phyloP scores from a whole-genome alignment of 2,888 invertebrate genomes.

The Himalopsyche anomala region DNA sequence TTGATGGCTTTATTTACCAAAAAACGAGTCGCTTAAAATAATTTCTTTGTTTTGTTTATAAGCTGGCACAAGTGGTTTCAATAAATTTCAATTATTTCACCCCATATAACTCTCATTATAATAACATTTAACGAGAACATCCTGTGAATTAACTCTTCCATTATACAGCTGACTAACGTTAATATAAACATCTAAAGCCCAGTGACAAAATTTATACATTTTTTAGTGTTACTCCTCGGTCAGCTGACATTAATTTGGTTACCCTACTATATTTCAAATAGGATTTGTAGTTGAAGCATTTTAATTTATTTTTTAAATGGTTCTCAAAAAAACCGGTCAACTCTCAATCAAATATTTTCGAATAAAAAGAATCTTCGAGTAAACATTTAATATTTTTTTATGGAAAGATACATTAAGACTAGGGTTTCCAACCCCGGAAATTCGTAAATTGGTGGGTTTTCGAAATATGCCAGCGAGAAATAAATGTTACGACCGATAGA shows the following conservation, averaged over 20 bases:
- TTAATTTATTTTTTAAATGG: too few species aligned
- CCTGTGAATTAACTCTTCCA: background rate
- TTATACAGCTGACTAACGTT: background rate
- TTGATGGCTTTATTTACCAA: too few species aligned
- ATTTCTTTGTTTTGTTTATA: background rate
- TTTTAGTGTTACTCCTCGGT: background rate
- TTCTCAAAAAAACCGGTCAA: too few species aligned
- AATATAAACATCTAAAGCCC: background rate
- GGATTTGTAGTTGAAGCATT: too few species aligned
- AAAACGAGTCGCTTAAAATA: background rate
- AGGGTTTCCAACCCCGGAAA: too few species aligned
- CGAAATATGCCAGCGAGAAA: too few species aligned
- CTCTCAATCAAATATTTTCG: too few species aligned
- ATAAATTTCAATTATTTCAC: background rate
- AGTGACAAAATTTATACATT: background rate
- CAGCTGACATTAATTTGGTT: background rate
- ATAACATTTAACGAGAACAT: background rate
- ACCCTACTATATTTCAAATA: background rate
- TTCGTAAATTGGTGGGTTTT: too few species aligned
- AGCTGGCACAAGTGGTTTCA: conserved; percentile 4
- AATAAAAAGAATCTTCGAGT: too few species aligned
- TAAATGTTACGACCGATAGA: too few species aligned
- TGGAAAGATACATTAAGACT: too few species aligned
- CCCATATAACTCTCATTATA: background rate
- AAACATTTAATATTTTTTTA: too few species aligned